Base-by-base conservation (phyloP, 2,797 vertebrate genomes). In the Pangasius larnaudii region DNA sequence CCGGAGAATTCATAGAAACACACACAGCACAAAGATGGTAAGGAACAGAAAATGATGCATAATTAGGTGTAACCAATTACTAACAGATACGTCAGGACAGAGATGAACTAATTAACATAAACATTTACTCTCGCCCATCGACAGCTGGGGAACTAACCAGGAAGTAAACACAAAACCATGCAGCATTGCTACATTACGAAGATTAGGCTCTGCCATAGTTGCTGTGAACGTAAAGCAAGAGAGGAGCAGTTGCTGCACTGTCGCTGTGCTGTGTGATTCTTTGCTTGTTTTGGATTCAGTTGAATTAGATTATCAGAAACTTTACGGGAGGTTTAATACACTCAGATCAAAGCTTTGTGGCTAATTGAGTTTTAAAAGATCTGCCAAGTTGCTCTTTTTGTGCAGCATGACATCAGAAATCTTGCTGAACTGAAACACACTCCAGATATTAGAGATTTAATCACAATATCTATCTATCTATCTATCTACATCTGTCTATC, bases 261-360 rank as follows among this genome's bases (percentile, higher is more conserved):
- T 5, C 9, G 13, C 3, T 74, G 36, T 42, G 27, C 36, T 30
- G 30, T 36, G 46, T 36, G 46, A 16, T 80, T 79, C 59, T 18
- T 39, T 39, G 61, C 46, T 86, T 69, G 49, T 69, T 77, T 78
- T 77, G n/a, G 46, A 36, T 78, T 49, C 42, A 51, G 56, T 65
- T 46, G 58, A 86, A 86, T 85, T 75, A 9, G 56, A 85, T 85
- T 74, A 85, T 59, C 71, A 42, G n/a, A 88, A 80, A 90, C 90
- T 87, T 89, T 72, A 86, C 82, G 49, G 87, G 85, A 88, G 93
- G 89, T 89, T 91, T 91, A 91, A 90, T 78, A 63, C 27, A 88
- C 88, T 89, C 46, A 65, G 72, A n/a, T 13, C 59, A 49, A n/a
- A 65, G 74, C 83, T 27, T 71, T 24, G 49, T 58, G 58, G 13